Percentiles rank a stretch among this genome's conserved stretches.
Evolutionary conservation across 2,797 vertebrate genomes (phyloP).

Genomic region (Pelodytes ibericus): DNA sequence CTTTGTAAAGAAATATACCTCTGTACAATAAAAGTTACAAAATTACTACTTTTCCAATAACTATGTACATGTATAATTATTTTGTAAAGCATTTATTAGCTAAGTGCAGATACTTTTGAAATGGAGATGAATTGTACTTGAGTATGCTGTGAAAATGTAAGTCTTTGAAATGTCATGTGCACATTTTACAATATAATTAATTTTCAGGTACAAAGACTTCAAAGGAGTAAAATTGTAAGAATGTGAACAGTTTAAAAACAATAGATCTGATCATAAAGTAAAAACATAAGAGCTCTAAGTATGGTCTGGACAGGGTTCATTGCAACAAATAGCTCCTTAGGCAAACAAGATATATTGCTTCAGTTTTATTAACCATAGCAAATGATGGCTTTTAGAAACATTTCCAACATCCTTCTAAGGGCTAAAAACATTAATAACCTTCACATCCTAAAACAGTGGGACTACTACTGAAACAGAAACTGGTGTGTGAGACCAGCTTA

Average conservation of each 20-base stretch:
- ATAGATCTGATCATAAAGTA: neutral
- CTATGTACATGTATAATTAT: neutral
- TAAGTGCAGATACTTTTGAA: neutral
- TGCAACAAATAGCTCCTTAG: neutral
- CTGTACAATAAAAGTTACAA: too few relatives aligned
- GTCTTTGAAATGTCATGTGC: neutral
- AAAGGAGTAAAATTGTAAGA: neutral
- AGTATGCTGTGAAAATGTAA: neutral
- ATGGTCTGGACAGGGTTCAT: neutral
- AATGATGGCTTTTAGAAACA: constrained; percentile 9
- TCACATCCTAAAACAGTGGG: neutral
- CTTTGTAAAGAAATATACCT: too few relatives aligned
- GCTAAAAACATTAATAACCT: neutral
- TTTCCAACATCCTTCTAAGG: neutral
- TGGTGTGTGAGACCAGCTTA: too few relatives aligned
- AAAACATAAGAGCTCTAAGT: neutral
- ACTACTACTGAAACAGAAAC: too few relatives aligned
- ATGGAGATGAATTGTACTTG: neutral
- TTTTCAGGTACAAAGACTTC: neutral
- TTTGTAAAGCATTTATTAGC: neutral
- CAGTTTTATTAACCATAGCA: constrained; percentile 5
- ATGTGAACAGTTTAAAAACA: neutral
- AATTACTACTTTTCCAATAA: too few relatives aligned
- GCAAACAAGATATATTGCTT: neutral
- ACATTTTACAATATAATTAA: constrained; percentile 11